Percentiles rank a stretch among this genome's conserved stretches.
These are phyloP conservation scores for Perognathus longimembris DNA, from an alignment of 2,113 vertebrate genomes.

Conservation along the genomic window DNA sequence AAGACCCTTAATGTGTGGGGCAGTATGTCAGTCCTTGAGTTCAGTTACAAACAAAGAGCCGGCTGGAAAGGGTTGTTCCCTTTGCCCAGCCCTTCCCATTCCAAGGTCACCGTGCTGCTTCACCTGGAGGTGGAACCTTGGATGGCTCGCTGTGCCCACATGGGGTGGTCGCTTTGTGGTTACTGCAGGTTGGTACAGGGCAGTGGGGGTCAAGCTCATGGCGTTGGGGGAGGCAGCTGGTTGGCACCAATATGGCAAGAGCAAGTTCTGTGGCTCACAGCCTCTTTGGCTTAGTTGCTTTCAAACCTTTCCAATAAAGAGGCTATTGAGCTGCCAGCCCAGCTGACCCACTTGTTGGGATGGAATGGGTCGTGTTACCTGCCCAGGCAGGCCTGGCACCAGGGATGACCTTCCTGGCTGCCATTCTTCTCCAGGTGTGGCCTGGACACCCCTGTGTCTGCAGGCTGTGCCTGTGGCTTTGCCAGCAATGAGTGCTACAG, in stretches of 20 bases:
- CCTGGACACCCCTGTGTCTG: neutral
- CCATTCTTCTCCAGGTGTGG: neutral
- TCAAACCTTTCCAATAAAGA: conserved; percentile 31
- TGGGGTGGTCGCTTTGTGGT: neutral
- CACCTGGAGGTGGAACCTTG: neutral
- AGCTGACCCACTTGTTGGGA: conserved; percentile 43
- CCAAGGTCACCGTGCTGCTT: neutral
- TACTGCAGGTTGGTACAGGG: neutral
- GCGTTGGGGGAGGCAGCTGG: too few relatives aligned
- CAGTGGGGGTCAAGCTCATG: fast-evolving
- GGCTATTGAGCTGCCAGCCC: neutral
- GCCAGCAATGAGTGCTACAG: neutral
- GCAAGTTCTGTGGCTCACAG: neutral
- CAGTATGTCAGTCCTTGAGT: neutral
- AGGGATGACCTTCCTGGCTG: neutral
- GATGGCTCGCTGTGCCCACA: neutral
- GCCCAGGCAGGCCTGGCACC: neutral
- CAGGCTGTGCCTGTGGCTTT: neutral
- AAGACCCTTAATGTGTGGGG: neutral
- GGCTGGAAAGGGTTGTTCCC: fast-evolving
- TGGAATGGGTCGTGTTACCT: conserved; percentile 36
- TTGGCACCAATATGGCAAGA: too few relatives aligned
- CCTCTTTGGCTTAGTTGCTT: neutral
- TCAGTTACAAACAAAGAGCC: neutral
- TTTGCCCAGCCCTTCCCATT: neutral